A percentile compares a stretch with the other conserved stretches of the same genome.
Conservation (phyloP, 92 coral and sea anemone genomes). For the Umimayanthus kanabou region DNA sequence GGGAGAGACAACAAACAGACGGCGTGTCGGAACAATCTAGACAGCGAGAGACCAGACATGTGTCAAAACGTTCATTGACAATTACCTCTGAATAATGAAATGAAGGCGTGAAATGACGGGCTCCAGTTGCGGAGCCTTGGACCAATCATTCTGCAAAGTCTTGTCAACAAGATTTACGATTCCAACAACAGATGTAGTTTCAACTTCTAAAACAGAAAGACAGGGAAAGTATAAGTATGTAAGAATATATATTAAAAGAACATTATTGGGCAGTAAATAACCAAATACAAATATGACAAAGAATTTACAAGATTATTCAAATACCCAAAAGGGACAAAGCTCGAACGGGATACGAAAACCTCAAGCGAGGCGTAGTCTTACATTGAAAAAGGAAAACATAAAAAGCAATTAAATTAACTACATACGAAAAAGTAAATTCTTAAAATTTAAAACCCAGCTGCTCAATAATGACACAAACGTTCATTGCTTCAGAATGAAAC, state of each 20-base stretch:
- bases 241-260: no score
- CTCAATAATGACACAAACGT: background rate
- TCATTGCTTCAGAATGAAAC: no score
- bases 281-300: no score
- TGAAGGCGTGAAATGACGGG: conserved; percentile 76
- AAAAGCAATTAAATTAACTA: no score
- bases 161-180: conserved; percentile 80
- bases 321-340: no score
- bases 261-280: no score
- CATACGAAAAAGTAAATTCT: no score
- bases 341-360: no score
- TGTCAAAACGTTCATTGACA: background rate
- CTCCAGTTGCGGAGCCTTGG: conserved; percentile 66
- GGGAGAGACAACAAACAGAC: conserved; percentile 6
- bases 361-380: no score
- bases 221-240: background rate
- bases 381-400: no score
- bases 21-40: background rate
- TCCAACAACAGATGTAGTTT: conserved; percentile 66
- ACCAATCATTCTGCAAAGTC: conserved; percentile 86
- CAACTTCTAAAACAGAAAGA: conserved; percentile 49
- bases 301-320: no score
- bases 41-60: background rate
- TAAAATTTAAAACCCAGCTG: background rate
- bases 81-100: conserved; percentile 82